Percentiles rank a stretch among this genome's conserved stretches.
Conservation (phyloP, 2,113 vertebrate species). For the Propithecus coquereli region DNA sequence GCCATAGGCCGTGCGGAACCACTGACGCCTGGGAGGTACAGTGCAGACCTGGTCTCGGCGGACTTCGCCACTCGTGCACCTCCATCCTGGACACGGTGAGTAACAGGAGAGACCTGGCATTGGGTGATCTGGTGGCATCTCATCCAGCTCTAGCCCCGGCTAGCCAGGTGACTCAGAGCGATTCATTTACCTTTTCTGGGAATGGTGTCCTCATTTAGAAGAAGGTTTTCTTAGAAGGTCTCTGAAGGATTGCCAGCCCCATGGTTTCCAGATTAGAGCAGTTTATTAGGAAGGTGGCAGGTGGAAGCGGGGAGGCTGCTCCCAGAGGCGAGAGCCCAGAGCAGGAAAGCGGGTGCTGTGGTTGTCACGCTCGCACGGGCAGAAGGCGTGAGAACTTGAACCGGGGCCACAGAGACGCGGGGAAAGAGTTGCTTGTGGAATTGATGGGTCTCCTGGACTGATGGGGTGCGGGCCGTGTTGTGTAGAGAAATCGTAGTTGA, state of each 20-base stretch:
- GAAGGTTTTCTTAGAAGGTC: neutral
- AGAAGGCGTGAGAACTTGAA: neutral
- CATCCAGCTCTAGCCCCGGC: neutral
- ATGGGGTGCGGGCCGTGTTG: neutral
- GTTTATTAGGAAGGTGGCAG: neutral
- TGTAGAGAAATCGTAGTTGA: neutral
- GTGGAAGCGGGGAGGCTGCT: neutral
- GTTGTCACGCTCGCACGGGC: neutral
- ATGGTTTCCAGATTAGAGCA: neutral
- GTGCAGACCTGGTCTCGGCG: neutral
- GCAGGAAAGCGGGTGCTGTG: rapidly evolving
- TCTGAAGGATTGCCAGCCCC: neutral
- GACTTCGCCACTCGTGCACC: neutral
- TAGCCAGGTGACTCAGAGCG: neutral
- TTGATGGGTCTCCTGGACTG: neutral
- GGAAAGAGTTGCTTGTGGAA: neutral
- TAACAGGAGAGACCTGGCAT: neutral
- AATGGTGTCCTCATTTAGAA: neutral
- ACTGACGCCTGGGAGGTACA: neutral
- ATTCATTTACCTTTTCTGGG: neutral
- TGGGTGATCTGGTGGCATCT: neutral
- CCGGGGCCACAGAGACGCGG: rapidly evolving
- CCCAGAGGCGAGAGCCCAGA: neutral
- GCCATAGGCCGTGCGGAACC: neutral
- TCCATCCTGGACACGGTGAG: neutral